Base-by-base conservation (phyloP, 2,113 vertebrate species). In the Heterotilapia buettikoferi region DNA sequence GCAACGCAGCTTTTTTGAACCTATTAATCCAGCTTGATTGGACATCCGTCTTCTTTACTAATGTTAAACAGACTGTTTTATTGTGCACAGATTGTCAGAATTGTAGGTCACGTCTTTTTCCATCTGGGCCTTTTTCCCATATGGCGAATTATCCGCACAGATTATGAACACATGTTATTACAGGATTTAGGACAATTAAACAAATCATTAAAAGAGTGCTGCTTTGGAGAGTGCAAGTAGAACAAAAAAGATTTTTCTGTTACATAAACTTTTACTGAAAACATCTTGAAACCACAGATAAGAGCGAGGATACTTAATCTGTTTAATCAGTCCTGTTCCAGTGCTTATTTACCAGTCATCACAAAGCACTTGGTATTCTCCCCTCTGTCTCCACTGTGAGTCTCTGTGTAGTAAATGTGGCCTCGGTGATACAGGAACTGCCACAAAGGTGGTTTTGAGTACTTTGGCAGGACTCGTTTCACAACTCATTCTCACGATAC, bases 241-340 rank as follows among this genome's bases (percentile, higher is more conserved):
- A 47, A 29, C 40, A 19, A 47, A 45, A 47, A 66, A 0, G 1
- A 29, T 16, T 26, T 19, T 29, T 47, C 71, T 29, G 71, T 76
- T 4, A 76, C 5, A 1, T 47, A 45, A 26, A 47, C 40, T 11
- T 6, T 18, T 45, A 71, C n/a, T 71, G 36, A 40, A 40, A 71
- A 24, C n/a, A 6, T 71, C 19, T 71, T 71, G 38, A 40, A 71
- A 43, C 36, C 36, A 71, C 36, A 71, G 66, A 71, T 43, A 14
- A 71, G 66, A 71, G 66, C 14, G 12, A 43, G 2, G 66, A 38
- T 38, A 21, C 10, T 21, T n/a, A 5, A 13, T 38, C 31, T 66
- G 31, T 0, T 36, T 33, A 0, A 33, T 19, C 40, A 2, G 68
- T 47, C 40, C 14, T 76, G 68, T 26, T 76, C 24, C 9, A 0